A percentile compares a stretch with the other conserved stretches of the same genome.
phyloP scores from a whole-genome alignment of 2,888 invertebrate species.

The Drosophila neonasuta region DNA sequence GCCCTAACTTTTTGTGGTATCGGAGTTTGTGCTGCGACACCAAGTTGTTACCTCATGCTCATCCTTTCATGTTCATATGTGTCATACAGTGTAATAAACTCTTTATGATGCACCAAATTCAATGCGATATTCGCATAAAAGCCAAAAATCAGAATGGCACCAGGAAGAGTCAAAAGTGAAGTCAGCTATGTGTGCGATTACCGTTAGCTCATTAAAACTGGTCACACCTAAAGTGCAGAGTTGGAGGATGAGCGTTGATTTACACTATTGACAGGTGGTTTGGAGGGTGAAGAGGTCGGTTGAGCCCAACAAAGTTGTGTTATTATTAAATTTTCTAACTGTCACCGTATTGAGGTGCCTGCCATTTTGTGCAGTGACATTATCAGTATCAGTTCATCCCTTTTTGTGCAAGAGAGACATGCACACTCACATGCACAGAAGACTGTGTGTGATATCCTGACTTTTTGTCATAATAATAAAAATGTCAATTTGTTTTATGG shows the following conservation, averaged over 20 bases:
- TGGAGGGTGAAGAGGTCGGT: background rate
- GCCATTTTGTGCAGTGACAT: constrained; percentile 31
- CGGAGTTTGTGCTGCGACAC: background rate
- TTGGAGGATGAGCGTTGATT: constrained; percentile 8
- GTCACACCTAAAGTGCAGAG: constrained; percentile 8
- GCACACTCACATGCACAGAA: background rate
- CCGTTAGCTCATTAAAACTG: constrained; percentile 47
- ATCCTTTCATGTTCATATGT: background rate
- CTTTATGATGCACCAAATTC: constrained; percentile 60
- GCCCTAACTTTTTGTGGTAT: constrained; percentile 40
- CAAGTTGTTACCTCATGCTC: background rate
- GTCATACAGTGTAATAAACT: constrained; percentile 17
- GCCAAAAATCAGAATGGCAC: constrained; percentile 46
- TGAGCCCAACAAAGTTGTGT: constrained; percentile 35
- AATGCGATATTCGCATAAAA: constrained; percentile 40
- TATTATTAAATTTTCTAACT: constrained; percentile 31
- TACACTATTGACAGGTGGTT: constrained; percentile 14
- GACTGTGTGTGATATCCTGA: constrained; percentile 60
- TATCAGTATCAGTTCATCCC: constrained; percentile 56
- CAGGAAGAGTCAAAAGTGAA: constrained; percentile 27
- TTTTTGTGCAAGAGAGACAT: constrained; percentile 8
- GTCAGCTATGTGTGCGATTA: constrained; percentile 3
- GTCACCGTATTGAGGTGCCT: constrained; percentile 24
- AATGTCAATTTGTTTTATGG: constrained; percentile 73
- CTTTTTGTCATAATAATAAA: constrained; percentile 73